These are phyloP conservation scores for Brachyhypopomus occidentalis DNA, from an alignment of 2,113 vertebrate species.

Conservation along the genomic window DNA sequence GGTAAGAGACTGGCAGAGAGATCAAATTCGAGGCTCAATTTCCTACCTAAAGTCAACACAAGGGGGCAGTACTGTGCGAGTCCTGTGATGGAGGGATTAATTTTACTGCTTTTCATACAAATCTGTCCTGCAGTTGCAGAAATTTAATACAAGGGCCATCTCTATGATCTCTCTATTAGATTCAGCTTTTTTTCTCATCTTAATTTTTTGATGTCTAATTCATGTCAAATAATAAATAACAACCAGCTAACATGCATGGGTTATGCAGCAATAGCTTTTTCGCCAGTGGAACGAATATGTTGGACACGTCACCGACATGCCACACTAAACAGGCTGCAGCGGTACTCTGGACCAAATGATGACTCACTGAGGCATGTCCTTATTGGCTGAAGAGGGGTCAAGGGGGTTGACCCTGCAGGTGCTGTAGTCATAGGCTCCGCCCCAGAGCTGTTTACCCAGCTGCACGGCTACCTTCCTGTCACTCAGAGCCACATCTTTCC, in stretches of 20 bases:
- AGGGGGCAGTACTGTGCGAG: slow-evolving; percentile 30
- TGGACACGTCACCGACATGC: slow-evolving; percentile 6
- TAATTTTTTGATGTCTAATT: not conserved
- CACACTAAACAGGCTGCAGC: not conserved
- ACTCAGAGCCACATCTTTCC: slow-evolving; percentile 77
- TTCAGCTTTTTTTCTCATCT: not conserved
- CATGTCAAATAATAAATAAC: slow-evolving; percentile 22
- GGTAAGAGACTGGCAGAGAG: not conserved
- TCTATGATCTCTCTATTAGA: not conserved
- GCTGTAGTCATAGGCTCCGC: slow-evolving; percentile 75
- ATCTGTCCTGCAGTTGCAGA: not conserved
- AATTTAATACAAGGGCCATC: too few relatives aligned
- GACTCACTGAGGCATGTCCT: slow-evolving; percentile 71
- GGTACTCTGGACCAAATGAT: not conserved
- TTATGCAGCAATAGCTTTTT: not conserved
- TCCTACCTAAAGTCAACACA: not conserved
- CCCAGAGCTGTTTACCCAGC: slow-evolving; percentile 77
- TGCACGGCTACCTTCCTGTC: slow-evolving; percentile 79
- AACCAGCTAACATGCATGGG: slow-evolving; percentile 50
- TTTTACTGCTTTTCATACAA: slow-evolving; percentile 3
- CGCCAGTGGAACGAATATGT: slow-evolving; percentile 17
- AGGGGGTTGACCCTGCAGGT: slow-evolving; percentile 76
- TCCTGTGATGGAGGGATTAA: not conserved
- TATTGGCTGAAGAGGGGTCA: slow-evolving; percentile 65
- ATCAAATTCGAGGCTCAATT: not conserved